Evolutionary conservation across 1,140 invertebrate genomes (phyloP).

Genomic region (Megalopta genalis): DNA sequence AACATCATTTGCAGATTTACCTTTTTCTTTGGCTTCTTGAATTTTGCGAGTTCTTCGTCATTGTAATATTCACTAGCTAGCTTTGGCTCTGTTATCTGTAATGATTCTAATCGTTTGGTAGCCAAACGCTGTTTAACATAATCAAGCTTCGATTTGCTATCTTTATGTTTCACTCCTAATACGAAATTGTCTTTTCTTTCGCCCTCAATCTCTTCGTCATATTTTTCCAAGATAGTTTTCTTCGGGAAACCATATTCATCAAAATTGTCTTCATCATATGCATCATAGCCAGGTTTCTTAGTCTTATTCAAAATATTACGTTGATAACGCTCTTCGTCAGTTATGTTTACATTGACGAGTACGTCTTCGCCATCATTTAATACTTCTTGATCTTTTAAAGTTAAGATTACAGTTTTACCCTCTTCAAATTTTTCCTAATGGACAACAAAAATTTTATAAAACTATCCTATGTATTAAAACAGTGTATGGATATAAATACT

Average conservation of each 20-base stretch:
- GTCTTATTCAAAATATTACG: conserved; percentile 92
- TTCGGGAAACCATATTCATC: conserved; percentile 90
- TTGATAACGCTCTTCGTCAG: conserved; percentile 95
- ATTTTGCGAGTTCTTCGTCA: conserved; percentile 88
- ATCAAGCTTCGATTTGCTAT: conserved; percentile 77
- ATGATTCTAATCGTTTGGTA: conserved; percentile 86
- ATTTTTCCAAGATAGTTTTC: conserved; percentile 90
- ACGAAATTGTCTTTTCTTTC: conserved; percentile 89
- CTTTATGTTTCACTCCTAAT: conserved; percentile 84
- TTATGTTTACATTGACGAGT: conserved; percentile 96
- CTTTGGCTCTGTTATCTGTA: conserved; percentile 85
- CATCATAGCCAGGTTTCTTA: conserved; percentile 89
- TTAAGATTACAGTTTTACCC: conserved; percentile 92
- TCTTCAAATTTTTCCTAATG: conserved; percentile 87
- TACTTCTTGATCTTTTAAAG: conserved; percentile 95
- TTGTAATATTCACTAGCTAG: conserved; percentile 95
- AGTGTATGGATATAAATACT: conserved; percentile 36
- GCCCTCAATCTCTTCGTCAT: conserved; percentile 97
- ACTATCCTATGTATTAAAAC: neutral
- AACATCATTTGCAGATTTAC: conserved; percentile 74
- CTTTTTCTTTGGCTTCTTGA: conserved; percentile 97
- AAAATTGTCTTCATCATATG: conserved; percentile 93
- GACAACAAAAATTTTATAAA: neutral
- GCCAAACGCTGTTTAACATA: conserved; percentile 82
- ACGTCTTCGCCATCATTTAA: conserved; percentile 93